Evolutionary conservation across 1,140 invertebrate species (phyloP).

Genomic region (Hypsibius dujardini): DNA sequence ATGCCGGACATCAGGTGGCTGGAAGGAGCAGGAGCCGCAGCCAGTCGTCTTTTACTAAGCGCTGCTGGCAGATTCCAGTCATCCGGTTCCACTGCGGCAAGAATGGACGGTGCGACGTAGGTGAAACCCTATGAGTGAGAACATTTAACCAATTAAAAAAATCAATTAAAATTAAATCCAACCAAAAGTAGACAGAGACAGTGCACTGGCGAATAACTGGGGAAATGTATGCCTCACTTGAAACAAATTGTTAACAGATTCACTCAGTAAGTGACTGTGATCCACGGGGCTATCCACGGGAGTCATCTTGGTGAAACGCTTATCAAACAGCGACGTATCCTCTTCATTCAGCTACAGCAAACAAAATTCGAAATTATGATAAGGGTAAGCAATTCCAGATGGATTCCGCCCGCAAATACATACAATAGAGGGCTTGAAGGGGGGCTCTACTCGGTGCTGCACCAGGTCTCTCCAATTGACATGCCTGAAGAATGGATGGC

Average conservation of each 20-base stretch:
- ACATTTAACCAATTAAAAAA: slow-evolving; percentile 17
- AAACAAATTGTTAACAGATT: slow-evolving; percentile 87
- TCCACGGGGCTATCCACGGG: slow-evolving; percentile 96
- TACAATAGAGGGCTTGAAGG: slow-evolving; percentile 71
- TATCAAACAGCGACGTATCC: slow-evolving; percentile 95
- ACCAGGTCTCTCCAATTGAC: slow-evolving; percentile 83
- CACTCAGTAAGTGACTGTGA: slow-evolving; percentile 56
- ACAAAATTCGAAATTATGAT: slow-evolving; percentile 16
- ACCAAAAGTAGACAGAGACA: no score
- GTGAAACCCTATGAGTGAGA: slow-evolving; percentile 67
- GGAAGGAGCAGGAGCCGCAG: no score
- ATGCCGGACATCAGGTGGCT: no score
- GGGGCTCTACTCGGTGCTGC: slow-evolving; percentile 66
- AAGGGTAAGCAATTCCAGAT: not conserved
- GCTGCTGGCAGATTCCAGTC: slow-evolving; percentile 21
- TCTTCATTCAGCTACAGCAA: slow-evolving; percentile 64
- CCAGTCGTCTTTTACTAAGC: no score
- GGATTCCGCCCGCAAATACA: slow-evolving; percentile 23
- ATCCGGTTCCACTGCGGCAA: slow-evolving; percentile 38
- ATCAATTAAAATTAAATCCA: no score
- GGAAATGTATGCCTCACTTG: slow-evolving; percentile 43
- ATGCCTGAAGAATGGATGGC: slow-evolving; percentile 75
- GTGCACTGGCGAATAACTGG: no score
- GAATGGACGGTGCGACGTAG: slow-evolving; percentile 85
- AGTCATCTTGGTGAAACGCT: slow-evolving; percentile 88